Conservation (phyloP, 2,888 invertebrate genomes). For the Amorpha juglandis region DNA sequence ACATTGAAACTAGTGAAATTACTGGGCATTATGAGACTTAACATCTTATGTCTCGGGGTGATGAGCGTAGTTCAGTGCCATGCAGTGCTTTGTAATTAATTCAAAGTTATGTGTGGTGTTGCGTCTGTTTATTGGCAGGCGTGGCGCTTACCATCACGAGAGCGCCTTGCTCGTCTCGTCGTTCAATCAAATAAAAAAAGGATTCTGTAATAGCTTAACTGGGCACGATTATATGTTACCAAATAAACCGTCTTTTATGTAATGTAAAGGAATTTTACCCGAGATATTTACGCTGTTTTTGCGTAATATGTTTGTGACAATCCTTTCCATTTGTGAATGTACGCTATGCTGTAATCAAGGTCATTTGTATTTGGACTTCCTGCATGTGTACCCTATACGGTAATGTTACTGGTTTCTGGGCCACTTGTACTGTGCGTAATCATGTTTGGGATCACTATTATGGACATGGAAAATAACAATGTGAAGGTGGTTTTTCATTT, state of each 20-base stretch:
- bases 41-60: too few species aligned
- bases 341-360: not conserved
- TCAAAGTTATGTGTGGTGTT: too few species aligned
- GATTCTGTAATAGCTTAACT: too few species aligned
- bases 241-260: too few species aligned
- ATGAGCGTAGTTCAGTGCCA: too few species aligned
- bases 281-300: not conserved
- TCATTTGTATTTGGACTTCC: not conserved
- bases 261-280: not conserved
- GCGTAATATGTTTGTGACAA: slow-evolving; percentile 8
- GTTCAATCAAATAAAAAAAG: too few species aligned
- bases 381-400: not conserved
- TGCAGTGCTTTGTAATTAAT: too few species aligned
- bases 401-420: not conserved
- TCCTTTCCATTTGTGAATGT: slow-evolving; percentile 14
- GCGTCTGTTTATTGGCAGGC: too few species aligned
- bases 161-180: too few species aligned
- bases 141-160: too few species aligned
- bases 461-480: not conserved
- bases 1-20: too few species aligned
- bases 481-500: not conserved
- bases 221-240: not conserved
- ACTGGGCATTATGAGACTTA: too few species aligned
- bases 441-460: not conserved
- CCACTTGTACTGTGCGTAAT: not conserved